Conservation (phyloP, 2,797 vertebrate genomes). For the Scyliorhinus canicula region DNA sequence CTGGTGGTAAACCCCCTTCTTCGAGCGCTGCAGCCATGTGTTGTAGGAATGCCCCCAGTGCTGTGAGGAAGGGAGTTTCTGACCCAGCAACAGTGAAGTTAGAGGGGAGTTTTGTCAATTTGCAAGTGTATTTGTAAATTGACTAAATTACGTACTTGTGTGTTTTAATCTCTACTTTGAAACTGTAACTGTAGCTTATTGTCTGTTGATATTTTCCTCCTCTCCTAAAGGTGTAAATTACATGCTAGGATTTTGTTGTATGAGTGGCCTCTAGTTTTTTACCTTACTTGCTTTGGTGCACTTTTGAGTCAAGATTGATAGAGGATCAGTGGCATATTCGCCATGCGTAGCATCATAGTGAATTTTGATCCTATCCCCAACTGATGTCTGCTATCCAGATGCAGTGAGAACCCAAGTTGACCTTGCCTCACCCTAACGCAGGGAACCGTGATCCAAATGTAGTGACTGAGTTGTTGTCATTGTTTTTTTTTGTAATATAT, state of each 20-base stretch:
- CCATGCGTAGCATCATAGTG: background rate
- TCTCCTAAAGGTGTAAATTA: background rate
- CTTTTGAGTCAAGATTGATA: background rate
- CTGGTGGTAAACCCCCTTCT: too few species aligned
- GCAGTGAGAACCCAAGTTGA: background rate
- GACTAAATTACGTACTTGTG: background rate
- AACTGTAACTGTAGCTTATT: background rate
- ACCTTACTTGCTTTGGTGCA: background rate
- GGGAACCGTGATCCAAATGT: background rate
- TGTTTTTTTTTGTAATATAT: too few species aligned
- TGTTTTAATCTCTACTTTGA: slow-evolving; percentile 5
- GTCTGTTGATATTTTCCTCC: background rate
- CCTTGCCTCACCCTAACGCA: background rate
- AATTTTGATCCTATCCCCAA: background rate
- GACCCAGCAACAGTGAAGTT: too few species aligned
- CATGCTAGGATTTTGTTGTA: background rate
- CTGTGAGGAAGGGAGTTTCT: too few species aligned
- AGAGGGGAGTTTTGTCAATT: background rate
- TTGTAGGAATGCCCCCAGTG: too few species aligned
- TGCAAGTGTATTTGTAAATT: background rate
- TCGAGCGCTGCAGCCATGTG: too few species aligned
- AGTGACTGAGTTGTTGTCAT: background rate
- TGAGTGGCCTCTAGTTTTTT: background rate
- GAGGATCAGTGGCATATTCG: background rate
- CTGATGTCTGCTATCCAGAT: background rate